Evolutionary conservation across 1,140 invertebrate genomes (phyloP).

Genomic region (Drosophila melanica): DNA sequence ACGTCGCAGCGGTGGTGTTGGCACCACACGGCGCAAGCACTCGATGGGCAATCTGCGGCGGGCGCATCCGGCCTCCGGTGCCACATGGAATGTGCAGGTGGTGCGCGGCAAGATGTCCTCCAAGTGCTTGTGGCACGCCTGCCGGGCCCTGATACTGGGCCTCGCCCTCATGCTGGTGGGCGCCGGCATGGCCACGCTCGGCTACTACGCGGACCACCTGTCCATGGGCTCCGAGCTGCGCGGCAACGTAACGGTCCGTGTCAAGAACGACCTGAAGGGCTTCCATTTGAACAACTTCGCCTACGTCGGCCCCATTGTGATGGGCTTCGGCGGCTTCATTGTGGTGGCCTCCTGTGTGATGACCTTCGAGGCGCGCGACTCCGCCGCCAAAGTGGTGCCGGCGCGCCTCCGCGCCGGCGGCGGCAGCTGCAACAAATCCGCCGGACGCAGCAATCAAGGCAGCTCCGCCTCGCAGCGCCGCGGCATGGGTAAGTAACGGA

Average conservation of each 20-base stretch:
- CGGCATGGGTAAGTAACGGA: slow-evolving; percentile 81
- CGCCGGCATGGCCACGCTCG: slow-evolving; percentile 95
- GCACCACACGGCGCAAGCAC: slow-evolving; percentile 85
- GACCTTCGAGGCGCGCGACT: slow-evolving; percentile 95
- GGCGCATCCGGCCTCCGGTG: slow-evolving; percentile 88
- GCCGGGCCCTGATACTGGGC: slow-evolving; percentile 93
- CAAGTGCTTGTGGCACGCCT: slow-evolving; percentile 94
- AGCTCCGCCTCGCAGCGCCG: slow-evolving; percentile 78
- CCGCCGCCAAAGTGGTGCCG: slow-evolving; percentile 93
- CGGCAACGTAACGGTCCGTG: slow-evolving; percentile 90
- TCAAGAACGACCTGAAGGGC: slow-evolving; percentile 91
- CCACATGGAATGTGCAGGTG: slow-evolving; percentile 89
- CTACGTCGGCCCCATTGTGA: slow-evolving; percentile 95
- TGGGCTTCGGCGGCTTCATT: slow-evolving; percentile 96
- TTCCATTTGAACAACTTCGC: slow-evolving; percentile 95
- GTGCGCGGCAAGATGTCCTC: slow-evolving; percentile 93
- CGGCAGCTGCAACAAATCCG: slow-evolving; percentile 77
- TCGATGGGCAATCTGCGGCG: slow-evolving; percentile 86
- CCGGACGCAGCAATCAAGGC: slow-evolving; percentile 82
- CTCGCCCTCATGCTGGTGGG: slow-evolving; percentile 93
- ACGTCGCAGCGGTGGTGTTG: slow-evolving; percentile 80
- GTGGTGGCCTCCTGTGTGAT: slow-evolving; percentile 97
- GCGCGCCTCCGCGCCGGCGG: slow-evolving; percentile 87
- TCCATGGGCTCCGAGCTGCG: slow-evolving; percentile 90
- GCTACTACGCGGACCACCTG: slow-evolving; percentile 92